Evolutionary conservation across 2,888 invertebrate genomes (phyloP).

Genomic region (Ctenicera cuprea): DNA sequence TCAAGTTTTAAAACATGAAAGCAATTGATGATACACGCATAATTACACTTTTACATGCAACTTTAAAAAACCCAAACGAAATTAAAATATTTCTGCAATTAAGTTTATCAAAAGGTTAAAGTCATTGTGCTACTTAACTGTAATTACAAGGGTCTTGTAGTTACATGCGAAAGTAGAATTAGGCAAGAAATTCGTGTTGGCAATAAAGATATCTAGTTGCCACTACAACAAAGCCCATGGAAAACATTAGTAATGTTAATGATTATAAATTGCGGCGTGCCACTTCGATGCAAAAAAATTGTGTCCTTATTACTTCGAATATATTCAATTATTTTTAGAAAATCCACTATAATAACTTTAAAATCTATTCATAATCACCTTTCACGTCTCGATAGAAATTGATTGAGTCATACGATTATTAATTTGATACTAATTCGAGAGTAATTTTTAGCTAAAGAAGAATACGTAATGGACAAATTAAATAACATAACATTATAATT

Average conservation of each 20-base stretch:
- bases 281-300: background rate
- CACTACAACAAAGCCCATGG: background rate
- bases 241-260: background rate
- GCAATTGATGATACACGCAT: background rate
- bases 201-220: background rate
- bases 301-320: constrained; percentile 3
- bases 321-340: background rate
- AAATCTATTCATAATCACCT: background rate
- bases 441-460: no score
- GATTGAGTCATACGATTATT: background rate
- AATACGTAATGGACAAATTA: no score
- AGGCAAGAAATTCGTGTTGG: background rate
- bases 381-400: background rate
- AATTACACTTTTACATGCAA: constrained; percentile 7
- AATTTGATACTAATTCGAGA: no score
- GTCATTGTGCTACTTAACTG: constrained; percentile 17
- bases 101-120: constrained; percentile 15
- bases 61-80: no score
- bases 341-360: background rate
- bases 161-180: constrained; percentile 1
- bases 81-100: background rate
- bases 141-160: background rate
- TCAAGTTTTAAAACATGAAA: background rate
- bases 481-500: no score
- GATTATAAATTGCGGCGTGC: background rate